These are phyloP conservation scores for Drosophila suzukii DNA, from an alignment of 1,140 invertebrate genomes.

Conservation along the genomic window DNA sequence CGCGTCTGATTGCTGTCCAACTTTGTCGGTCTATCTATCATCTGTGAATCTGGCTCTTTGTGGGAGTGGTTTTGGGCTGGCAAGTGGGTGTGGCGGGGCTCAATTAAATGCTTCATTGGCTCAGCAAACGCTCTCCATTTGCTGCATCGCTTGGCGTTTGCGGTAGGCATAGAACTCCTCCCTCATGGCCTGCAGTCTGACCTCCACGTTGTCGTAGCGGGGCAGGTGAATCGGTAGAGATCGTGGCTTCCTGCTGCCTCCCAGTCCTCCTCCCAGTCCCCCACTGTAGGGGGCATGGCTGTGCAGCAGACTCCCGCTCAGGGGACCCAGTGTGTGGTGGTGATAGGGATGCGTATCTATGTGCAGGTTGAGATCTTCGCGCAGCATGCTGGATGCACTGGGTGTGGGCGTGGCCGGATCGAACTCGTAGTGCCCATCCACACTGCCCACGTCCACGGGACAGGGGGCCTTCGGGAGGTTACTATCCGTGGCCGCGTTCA, in stretches of 20 bases:
- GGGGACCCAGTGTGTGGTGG: slow-evolving; percentile 62
- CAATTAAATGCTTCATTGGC: slow-evolving; percentile 24
- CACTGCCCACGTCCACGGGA: slow-evolving; percentile 91
- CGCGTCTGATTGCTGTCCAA: slow-evolving; percentile 16
- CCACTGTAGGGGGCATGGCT: slow-evolving; percentile 25
- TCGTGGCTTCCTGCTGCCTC: slow-evolving; percentile 50
- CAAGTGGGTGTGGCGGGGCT: slow-evolving; percentile 2
- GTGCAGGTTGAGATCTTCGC: slow-evolving; percentile 81
- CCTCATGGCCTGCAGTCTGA: slow-evolving; percentile 96
- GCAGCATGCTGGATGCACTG: slow-evolving; percentile 87
- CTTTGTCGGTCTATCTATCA: not conserved
- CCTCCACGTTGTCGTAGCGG: slow-evolving; percentile 93
- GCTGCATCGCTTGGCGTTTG: slow-evolving; percentile 90
- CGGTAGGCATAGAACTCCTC: slow-evolving; percentile 97
- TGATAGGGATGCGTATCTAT: slow-evolving; percentile 66
- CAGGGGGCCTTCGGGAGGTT: slow-evolving; percentile 84
- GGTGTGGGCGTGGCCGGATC: slow-evolving; percentile 91
- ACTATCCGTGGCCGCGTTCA: slow-evolving; percentile 85
- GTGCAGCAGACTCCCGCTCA: slow-evolving; percentile 84
- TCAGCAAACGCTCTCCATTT: slow-evolving; percentile 91
- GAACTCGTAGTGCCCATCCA: slow-evolving; percentile 98
- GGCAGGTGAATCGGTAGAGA: slow-evolving; percentile 84
- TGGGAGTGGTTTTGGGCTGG: slow-evolving; percentile 1
- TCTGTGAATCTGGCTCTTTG: slow-evolving; percentile 1
- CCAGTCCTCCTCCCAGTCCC: not conserved